phyloP scores from a whole-genome alignment of 2,113 vertebrate species.

The Thalassoma bifasciatum region DNA sequence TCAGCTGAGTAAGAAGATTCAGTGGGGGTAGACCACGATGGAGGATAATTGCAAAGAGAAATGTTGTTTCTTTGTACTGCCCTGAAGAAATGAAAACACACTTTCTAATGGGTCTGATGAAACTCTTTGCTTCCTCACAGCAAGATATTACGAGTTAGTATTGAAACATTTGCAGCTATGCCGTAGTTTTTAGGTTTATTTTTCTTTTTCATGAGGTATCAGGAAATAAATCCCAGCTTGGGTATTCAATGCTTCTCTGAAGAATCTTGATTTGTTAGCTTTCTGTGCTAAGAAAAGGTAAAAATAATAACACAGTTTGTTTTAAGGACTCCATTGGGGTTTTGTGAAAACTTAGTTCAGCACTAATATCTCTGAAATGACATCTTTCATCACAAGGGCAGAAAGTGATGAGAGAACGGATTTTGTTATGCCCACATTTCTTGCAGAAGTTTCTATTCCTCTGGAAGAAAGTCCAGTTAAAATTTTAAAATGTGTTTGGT shows the following conservation, averaged over 20 bases:
- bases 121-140: background rate
- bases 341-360: background rate
- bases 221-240: background rate
- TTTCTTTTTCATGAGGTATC: background rate
- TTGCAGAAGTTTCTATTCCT: background rate
- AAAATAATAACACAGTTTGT: background rate
- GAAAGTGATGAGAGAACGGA: conserved; percentile 5
- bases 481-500: conserved; percentile 11
- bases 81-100: background rate
- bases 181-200: background rate
- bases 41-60: background rate
- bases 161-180: too few relatives aligned
- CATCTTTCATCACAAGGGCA: conserved; percentile 64
- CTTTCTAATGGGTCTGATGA: background rate
- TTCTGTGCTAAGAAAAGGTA: background rate
- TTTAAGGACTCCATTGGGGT: background rate
- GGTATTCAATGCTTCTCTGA: too few relatives aligned
- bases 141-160: too few relatives aligned
- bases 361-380: conserved; percentile 26
- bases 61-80: background rate
- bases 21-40: background rate
- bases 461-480: background rate
- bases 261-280: background rate
- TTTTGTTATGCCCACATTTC: background rate
- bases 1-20: conserved; percentile 17